phyloP scores from a whole-genome alignment of 2,113 vertebrate species.

The Cepphus grylle region DNA sequence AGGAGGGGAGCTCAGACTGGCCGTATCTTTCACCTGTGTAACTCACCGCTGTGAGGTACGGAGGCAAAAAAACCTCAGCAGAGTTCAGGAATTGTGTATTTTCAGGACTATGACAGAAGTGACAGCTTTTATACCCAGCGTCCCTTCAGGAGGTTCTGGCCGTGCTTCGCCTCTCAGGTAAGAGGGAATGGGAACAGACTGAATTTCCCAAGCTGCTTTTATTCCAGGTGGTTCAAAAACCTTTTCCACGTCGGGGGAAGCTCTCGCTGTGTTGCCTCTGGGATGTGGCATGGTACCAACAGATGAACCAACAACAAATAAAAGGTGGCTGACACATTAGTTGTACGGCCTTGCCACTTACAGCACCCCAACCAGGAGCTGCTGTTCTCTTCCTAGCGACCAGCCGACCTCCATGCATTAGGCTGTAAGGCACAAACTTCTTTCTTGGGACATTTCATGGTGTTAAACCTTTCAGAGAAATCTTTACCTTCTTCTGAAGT shows the following conservation, averaged over 20 bases:
- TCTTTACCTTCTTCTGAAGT: not conserved
- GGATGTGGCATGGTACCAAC: not conserved
- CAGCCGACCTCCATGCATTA: not conserved
- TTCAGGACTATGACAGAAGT: not conserved
- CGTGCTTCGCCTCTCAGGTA: not conserved
- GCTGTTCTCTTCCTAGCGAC: not conserved
- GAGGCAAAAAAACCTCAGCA: not conserved
- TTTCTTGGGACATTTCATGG: not conserved
- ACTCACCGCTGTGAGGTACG: not conserved
- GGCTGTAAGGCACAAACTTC: not conserved
- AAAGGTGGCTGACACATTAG: not conserved
- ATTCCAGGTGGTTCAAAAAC: not conserved
- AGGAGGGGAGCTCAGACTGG: not conserved
- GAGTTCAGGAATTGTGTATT: not conserved
- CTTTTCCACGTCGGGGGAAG: not conserved
- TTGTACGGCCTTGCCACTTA: not conserved
- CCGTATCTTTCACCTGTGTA: not conserved
- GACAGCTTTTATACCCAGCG: accelerated
- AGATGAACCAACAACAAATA: not conserved
- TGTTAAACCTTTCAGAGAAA: not conserved
- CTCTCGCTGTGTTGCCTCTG: not conserved
- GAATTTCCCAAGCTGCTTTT: not conserved
- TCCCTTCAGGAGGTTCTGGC: not conserved
- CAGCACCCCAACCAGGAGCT: not conserved
- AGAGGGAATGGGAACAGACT: not conserved